Conservation (phyloP, 2,888 invertebrate genomes). For the Leptarthrus brevirostris region DNA sequence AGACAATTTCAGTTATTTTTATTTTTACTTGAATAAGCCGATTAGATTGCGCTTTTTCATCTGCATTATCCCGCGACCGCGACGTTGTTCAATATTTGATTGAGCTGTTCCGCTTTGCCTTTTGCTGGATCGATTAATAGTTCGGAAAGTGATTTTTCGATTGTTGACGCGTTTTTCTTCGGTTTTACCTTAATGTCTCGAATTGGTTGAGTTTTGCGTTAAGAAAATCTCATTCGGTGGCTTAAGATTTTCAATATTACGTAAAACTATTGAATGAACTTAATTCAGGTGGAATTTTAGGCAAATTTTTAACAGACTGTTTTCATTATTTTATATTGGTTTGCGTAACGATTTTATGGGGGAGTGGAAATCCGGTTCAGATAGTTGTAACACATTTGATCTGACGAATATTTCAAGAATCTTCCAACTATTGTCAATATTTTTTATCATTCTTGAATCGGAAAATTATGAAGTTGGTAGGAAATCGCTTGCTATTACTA, state of each 20-base stretch:
- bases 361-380: too few relatives aligned
- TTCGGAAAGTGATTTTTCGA: slow-evolving; percentile 11
- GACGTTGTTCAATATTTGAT: neutral
- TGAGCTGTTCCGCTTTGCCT: slow-evolving; percentile 2
- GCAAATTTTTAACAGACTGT: too few relatives aligned
- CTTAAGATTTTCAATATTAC: slow-evolving; percentile 22
- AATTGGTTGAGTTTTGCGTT: neutral
- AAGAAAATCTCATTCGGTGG: neutral
- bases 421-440: too few relatives aligned
- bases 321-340: neutral
- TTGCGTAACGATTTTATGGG: neutral
- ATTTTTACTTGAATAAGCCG: neutral
- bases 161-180: too few relatives aligned
- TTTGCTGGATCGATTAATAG: neutral
- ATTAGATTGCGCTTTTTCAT: too few relatives aligned
- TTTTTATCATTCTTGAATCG: too few relatives aligned
- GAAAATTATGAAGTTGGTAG: too few relatives aligned
- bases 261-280: slow-evolving; percentile 26
- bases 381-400: too few relatives aligned
- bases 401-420: too few relatives aligned
- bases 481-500: too few relatives aligned
- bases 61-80: too few relatives aligned
- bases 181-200: neutral
- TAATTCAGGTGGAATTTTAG: slow-evolving; percentile 21
- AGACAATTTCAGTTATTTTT: neutral